Base-by-base conservation (phyloP, 2,113 vertebrate species). In the rat (Rattus norvegicus) region DNA sequence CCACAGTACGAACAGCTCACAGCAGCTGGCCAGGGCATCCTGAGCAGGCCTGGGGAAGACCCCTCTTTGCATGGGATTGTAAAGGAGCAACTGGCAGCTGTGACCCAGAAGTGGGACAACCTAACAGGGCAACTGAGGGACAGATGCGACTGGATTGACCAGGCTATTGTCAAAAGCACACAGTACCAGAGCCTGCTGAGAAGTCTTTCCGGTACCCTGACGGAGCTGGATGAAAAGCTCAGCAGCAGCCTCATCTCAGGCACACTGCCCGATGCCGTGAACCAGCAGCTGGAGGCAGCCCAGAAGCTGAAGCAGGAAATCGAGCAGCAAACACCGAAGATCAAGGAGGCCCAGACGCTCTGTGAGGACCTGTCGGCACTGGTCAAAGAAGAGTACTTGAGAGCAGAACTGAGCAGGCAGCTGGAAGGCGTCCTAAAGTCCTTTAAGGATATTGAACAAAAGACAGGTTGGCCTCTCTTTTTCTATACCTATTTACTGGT, bases 381-480 rank as follows among this genome's bases (percentile, higher is more conserved):
- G 97, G 99, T 99, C 90, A 99, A 98, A 73, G 99, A 99, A 96
- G 99, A 99, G 52, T 99, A 99, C 98, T 98, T 99, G 96, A 99
- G 99, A 98, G 99, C 99, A 86, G 99, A 99, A 97, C 98, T 99
- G 28, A 98, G 94, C 7, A 98, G 99, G 95, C 99, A 99, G 93
- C 98, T 99, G 96, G 99, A 99, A 36, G 98, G 98, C 84, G 97
- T 99, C 98, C 97, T 98, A 97, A 99, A 99, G 95, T 99, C 99
- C 0, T 99, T 99, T 97, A 99, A 98, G 97, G 99, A 99, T 87
- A 98, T 99, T 91, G 99, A 99, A 93, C 99, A 99, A 97, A 99
- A 99, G 99, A 98, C 99, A 99, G 99, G 99, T 99, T 97, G 94
- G 99, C 98, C n/a, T 85, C 0, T 79, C 73, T 91, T 87, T 84